phyloP scores from a whole-genome alignment of 2,888 invertebrate species.

The Luperina testacea region DNA sequence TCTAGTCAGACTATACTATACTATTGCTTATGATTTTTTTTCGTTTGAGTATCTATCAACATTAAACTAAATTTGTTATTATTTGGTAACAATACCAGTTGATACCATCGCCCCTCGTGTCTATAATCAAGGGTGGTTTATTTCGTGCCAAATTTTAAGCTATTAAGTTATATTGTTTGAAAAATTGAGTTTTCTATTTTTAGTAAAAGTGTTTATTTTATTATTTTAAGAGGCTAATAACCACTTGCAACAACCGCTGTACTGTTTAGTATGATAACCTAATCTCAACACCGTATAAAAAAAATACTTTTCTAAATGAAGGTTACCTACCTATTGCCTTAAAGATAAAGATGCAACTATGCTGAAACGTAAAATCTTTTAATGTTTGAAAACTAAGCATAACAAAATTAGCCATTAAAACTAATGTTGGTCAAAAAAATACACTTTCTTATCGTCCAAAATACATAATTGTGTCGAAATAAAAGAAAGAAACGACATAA shows the following conservation, averaged over 20 bases:
- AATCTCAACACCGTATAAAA: background rate
- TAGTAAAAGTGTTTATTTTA: background rate
- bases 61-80: background rate
- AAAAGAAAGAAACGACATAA: background rate
- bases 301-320: background rate
- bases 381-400: background rate
- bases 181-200: background rate
- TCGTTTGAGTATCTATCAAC: background rate
- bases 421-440: background rate
- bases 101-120: background rate
- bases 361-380: background rate
- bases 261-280: background rate
- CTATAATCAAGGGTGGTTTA: background rate
- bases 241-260: background rate
- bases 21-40: background rate
- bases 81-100: background rate
- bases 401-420: background rate
- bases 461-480: background rate
- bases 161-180: background rate
- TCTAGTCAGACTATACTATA: constrained; percentile 92
- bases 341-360: background rate
- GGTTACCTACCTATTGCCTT: no score
- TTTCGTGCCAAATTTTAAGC: background rate
- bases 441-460: background rate
- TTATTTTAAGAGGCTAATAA: background rate